Conservation (phyloP, 2,888 invertebrate species). For the Mechanitis mazaeus region DNA sequence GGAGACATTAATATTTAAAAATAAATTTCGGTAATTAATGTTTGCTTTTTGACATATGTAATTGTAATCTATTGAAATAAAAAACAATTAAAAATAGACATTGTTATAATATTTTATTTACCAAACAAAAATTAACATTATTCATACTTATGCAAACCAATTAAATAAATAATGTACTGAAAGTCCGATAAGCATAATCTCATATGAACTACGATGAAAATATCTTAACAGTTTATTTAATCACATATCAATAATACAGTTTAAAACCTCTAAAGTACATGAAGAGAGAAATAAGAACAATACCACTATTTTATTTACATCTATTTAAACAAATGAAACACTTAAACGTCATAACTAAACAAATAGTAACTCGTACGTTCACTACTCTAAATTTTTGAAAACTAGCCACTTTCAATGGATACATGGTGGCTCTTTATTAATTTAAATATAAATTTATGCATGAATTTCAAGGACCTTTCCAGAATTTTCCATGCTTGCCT, state of each 20-base stretch:
- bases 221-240: background rate
- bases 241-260: no score
- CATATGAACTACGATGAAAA: background rate
- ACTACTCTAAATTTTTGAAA: background rate
- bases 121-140: background rate
- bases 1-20: background rate
- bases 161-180: slow-evolving; percentile 3
- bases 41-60: slow-evolving; percentile 1
- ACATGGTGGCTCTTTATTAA: background rate
- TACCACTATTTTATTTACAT: background rate
- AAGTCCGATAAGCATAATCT: background rate
- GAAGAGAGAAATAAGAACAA: no score
- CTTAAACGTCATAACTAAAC: no score
- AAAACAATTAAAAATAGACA: background rate
- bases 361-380: no score
- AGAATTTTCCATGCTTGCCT: slow-evolving; percentile 77
- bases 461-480: slow-evolving; percentile 60
- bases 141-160: slow-evolving; percentile 1
- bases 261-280: no score
- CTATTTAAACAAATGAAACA: background rate
- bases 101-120: background rate
- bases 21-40: background rate
- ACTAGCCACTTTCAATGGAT: background rate
- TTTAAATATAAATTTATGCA: background rate
- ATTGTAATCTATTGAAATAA: background rate